phyloP scores from a whole-genome alignment of 2,888 invertebrate species.

The Diabrotica balteata region DNA sequence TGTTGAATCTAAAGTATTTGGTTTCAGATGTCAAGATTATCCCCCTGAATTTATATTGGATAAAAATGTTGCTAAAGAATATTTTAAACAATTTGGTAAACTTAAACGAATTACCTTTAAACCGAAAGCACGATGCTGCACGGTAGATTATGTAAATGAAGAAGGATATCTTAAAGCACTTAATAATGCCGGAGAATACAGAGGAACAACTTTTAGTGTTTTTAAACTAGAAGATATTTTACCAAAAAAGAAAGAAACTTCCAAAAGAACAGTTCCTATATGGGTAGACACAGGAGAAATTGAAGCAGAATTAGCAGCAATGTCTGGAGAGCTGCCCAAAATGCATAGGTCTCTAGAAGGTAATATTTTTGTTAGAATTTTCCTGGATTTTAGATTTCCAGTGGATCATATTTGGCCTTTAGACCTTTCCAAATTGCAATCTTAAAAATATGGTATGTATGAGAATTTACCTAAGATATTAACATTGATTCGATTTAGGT shows the following conservation, averaged over 20 bases:
- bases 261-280: conserved; percentile 58
- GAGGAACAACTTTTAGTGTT: conserved; percentile 67
- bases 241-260: conserved; percentile 19
- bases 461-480: no score
- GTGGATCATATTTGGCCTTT: no score
- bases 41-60: conserved; percentile 71
- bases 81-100: conserved; percentile 76
- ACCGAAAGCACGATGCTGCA: conserved; percentile 70
- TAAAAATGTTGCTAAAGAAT: conserved; percentile 67
- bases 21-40: conserved; percentile 68
- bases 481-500: no score
- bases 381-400: no score
- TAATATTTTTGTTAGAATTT: conserved; percentile 4
- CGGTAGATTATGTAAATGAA: conserved; percentile 72
- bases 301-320: conserved; percentile 73
- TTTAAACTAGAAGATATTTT: conserved; percentile 5
- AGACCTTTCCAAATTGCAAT: no score
- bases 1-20: background rate
- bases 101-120: conserved; percentile 71
- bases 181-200: conserved; percentile 67
- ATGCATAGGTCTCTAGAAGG: conserved; percentile 16
- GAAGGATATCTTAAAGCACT: conserved; percentile 67
- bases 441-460: no score
- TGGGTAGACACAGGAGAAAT: conserved; percentile 72
- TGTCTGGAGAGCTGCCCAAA: conserved; percentile 58